phyloP scores from a whole-genome alignment of 2,113 vertebrate genomes.

The Triplophysa rosa region DNA sequence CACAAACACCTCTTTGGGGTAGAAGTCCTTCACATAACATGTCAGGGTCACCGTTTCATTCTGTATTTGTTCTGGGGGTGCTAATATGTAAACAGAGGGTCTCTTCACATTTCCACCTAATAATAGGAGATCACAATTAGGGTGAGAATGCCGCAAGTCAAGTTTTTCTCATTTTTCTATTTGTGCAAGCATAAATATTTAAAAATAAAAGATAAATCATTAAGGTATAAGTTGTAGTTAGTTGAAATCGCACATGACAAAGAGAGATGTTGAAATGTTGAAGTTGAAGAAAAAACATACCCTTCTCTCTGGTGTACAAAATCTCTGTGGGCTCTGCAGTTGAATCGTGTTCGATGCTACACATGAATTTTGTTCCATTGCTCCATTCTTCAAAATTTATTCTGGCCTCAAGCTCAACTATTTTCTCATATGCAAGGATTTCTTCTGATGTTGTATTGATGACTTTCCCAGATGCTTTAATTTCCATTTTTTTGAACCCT shows the following conservation, averaged over 20 bases:
- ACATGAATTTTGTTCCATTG: constrained; percentile 36
- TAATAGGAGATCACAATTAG: constrained; percentile 64
- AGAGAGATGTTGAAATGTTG: too few relatives aligned
- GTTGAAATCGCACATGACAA: not conserved
- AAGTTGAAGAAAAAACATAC: constrained; percentile 49
- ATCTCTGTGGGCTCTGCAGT: rapidly evolving
- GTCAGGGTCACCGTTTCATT: constrained; percentile 65
- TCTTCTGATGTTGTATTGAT: not conserved
- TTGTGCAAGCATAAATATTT: not conserved
- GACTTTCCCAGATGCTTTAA: not conserved
- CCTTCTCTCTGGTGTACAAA: constrained; percentile 26
- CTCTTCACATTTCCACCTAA: not conserved
- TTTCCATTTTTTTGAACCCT: not conserved
- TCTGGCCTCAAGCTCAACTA: not conserved
- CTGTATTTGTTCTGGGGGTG: constrained; percentile 62
- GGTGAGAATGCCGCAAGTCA: not conserved
- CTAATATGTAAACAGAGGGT: constrained; percentile 70
- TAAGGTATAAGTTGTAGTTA: not conserved
- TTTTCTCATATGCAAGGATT: rapidly evolving
- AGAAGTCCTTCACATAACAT: constrained; percentile 77
- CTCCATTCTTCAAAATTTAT: constrained; percentile 65
- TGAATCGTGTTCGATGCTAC: constrained; percentile 14
- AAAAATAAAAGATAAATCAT: not conserved
- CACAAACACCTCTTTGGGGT: constrained; percentile 66
- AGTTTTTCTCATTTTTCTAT: not conserved